A percentile compares a stretch with the other conserved stretches of the same genome.
Conservation (phyloP, 2,888 invertebrate species). For the Habroteleia sp. region DNA sequence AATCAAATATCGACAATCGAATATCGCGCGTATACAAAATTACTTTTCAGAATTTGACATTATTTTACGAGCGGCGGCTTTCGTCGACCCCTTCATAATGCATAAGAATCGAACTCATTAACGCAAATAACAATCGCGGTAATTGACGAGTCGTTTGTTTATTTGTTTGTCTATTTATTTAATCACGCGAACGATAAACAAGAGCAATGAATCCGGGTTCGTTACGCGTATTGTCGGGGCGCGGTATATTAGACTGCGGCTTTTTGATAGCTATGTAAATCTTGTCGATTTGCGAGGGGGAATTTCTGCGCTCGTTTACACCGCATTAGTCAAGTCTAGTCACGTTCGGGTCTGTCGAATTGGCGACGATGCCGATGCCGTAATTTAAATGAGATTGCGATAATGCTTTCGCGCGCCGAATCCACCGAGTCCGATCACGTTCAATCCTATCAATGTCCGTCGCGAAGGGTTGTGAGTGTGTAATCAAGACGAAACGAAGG, state of each 20-base stretch:
- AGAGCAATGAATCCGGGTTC: constrained; percentile 26
- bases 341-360: constrained; percentile 68
- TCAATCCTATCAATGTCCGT: constrained; percentile 66
- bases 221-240: constrained; percentile 34
- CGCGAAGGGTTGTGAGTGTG: constrained; percentile 46
- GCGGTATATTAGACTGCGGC: constrained; percentile 48
- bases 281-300: constrained; percentile 33
- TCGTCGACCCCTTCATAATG: background rate
- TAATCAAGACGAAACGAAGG: constrained; percentile 52
- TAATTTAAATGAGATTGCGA: constrained; percentile 71
- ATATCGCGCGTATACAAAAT: too few relatives aligned
- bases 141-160: background rate
- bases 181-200: constrained; percentile 17
- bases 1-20: too few relatives aligned
- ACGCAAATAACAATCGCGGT: constrained; percentile 3
- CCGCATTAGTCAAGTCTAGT: constrained; percentile 67
- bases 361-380: constrained; percentile 65
- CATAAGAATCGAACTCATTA: constrained; percentile 21
- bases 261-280: constrained; percentile 63
- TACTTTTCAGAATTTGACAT: too few relatives aligned
- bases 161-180: constrained; percentile 17
- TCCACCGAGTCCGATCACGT: constrained; percentile 67
- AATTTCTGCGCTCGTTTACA: constrained; percentile 59
- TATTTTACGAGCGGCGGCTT: too few relatives aligned
- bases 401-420: constrained; percentile 65